Conservation (phyloP, 2,113 vertebrate genomes). For the Cyprinodon variegatus region DNA sequence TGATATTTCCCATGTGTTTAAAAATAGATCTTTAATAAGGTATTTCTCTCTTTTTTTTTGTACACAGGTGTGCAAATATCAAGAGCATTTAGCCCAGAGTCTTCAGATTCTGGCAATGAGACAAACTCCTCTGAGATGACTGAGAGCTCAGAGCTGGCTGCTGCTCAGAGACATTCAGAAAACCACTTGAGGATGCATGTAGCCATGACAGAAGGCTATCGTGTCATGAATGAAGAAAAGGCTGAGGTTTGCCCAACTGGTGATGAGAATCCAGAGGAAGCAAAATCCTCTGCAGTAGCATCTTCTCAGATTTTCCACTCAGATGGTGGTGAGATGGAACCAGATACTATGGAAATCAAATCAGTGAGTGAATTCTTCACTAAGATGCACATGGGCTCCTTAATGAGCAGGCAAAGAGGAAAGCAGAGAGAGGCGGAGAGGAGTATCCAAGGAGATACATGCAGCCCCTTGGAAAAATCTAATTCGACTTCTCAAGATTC, state of each 20-base stretch:
- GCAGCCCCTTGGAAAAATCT: constrained; percentile 80
- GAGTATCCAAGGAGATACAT: constrained; percentile 77
- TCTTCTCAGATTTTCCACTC: constrained; percentile 93
- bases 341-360: constrained; percentile 98
- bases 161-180: constrained; percentile 92
- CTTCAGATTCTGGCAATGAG: constrained; percentile 98
- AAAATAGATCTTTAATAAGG: constrained; percentile 78
- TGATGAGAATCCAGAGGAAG: constrained; percentile 79
- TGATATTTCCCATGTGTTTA: constrained; percentile 70
- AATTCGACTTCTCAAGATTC: constrained; percentile 79
- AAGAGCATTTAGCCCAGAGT: constrained; percentile 97
- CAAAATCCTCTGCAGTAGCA: constrained; percentile 87
- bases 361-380: constrained; percentile 96
- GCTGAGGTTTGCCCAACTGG: constrained; percentile 80
- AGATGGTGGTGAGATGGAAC: constrained; percentile 96
- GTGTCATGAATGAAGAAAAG: constrained; percentile 86
- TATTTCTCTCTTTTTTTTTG: constrained; percentile 81
- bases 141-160: constrained; percentile 93
- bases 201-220: constrained; percentile 87
- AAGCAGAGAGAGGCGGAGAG: constrained; percentile 82
- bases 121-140: constrained; percentile 99
- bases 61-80: constrained; percentile 97
- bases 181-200: constrained; percentile 89
- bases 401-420: constrained; percentile 87
- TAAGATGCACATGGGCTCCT: constrained; percentile 90